Percentiles rank a stretch among this genome's conserved stretches.
phyloP scores from a whole-genome alignment of 1,140 invertebrate species.

The Chlorops oryzae region DNA sequence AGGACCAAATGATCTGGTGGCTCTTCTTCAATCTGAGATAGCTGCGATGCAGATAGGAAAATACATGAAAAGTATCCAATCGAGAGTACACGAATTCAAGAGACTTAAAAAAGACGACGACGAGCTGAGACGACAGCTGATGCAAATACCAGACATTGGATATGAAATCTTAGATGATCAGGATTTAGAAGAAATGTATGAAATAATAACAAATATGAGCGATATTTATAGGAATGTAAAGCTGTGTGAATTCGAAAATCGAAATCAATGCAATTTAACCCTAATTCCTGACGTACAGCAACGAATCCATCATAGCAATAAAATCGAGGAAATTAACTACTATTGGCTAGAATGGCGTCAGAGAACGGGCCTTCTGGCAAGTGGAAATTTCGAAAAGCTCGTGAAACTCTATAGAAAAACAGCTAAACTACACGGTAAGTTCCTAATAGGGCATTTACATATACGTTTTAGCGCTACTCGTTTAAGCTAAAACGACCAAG shows the following conservation, averaged over 20 bases:
- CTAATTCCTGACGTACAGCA: no score
- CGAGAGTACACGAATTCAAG: slow-evolving; percentile 24
- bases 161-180: slow-evolving; percentile 20
- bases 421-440: no score
- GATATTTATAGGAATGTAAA: not conserved
- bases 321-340: no score
- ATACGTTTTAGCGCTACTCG: no score
- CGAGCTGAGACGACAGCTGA: slow-evolving; percentile 16
- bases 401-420: no score
- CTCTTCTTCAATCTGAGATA: slow-evolving; percentile 24
- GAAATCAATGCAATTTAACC: not conserved
- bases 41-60: slow-evolving; percentile 24
- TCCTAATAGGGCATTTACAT: no score
- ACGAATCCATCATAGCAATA: no score
- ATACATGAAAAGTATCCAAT: slow-evolving; percentile 18
- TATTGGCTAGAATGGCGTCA: no score
- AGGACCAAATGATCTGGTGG: slow-evolving; percentile 25
- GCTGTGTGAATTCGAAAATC: slow-evolving; percentile 3
- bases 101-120: slow-evolving; percentile 18
- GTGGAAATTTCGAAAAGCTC: no score
- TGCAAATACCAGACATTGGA: slow-evolving; percentile 21
- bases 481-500: no score
- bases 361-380: no score
- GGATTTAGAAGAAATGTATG: slow-evolving; percentile 22
- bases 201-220: slow-evolving; percentile 11